Conservation (phyloP, 30 jellyfish, hydroid and myxozoan genomes). For the Aurelia aurita region DNA sequence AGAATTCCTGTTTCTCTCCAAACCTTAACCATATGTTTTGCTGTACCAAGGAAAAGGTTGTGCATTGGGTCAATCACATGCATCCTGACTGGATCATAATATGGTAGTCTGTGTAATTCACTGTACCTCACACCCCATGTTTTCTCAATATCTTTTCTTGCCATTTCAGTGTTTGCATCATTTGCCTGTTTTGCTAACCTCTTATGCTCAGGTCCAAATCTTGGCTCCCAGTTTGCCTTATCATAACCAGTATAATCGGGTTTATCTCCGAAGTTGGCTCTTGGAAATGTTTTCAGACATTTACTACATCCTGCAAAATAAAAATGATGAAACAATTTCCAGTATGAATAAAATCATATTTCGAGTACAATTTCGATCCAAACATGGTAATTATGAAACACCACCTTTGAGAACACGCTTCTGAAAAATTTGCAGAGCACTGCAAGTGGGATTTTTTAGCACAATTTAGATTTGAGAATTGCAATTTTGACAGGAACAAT, state of each 20-base stretch:
- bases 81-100: not conserved
- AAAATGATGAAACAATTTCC: not conserved
- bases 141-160: not conserved
- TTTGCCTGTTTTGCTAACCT: constrained; percentile 6
- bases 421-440: too few relatives aligned
- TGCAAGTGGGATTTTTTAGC: too few relatives aligned
- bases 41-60: not conserved
- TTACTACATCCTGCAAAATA: constrained; percentile 6
- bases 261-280: constrained; percentile 6
- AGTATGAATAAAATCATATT: too few relatives aligned
- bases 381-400: too few relatives aligned
- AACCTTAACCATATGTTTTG: too few relatives aligned
- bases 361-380: too few relatives aligned
- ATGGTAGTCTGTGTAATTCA: not conserved
- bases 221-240: constrained; percentile 1
- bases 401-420: too few relatives aligned
- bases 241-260: constrained; percentile 7
- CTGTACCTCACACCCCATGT: constrained; percentile 15
- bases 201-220: constrained; percentile 1
- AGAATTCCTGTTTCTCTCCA: too few relatives aligned
- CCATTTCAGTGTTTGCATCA: constrained; percentile 3
- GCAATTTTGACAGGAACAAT: too few relatives aligned
- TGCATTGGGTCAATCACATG: constrained; percentile 14
- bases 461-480: too few relatives aligned
- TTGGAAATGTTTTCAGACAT: not conserved